Conservation (phyloP, 2,888 invertebrate genomes). For the Cataglyphis livida region DNA sequence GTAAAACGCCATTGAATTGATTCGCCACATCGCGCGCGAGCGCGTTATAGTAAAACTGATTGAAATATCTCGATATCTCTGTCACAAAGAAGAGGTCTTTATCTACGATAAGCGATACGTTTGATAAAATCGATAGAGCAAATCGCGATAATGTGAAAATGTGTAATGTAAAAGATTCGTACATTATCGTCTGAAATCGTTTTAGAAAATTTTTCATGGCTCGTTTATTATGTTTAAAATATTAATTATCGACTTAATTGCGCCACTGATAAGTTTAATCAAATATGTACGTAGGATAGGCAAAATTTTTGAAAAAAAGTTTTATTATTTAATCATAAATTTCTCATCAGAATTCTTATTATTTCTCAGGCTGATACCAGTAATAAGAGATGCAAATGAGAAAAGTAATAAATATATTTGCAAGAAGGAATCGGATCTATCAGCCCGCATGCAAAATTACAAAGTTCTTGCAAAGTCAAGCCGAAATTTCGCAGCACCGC, state of each 20-base stretch:
- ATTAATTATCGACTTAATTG: not conserved
- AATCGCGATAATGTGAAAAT: not conserved
- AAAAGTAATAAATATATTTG: not conserved
- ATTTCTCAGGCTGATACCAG: not conserved
- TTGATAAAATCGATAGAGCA: not conserved
- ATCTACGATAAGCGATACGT: not conserved
- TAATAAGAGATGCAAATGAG: conserved; percentile 16
- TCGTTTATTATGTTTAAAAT: not conserved
- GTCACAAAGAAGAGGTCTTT: not conserved
- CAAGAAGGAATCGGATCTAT: not conserved
- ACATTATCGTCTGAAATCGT: not conserved
- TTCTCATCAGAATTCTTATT: not conserved
- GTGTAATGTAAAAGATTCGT: not conserved
- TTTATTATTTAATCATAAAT: not conserved
- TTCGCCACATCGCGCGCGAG: not conserved
- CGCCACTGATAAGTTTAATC: not conserved
- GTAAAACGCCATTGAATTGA: conserved; percentile 5
- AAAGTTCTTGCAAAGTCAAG: conserved; percentile 8
- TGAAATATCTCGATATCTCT: conserved; percentile 3
- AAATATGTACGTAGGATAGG: not conserved
- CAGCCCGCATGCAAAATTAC: conserved; percentile 13
- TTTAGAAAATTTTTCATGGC: not conserved
- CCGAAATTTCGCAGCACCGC: conserved; percentile 27
- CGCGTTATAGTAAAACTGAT: conserved; percentile 11
- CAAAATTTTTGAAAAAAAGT: not conserved